phyloP scores from a whole-genome alignment of 92 coral and sea anemone genomes.

The Phymanthus crucifer region DNA sequence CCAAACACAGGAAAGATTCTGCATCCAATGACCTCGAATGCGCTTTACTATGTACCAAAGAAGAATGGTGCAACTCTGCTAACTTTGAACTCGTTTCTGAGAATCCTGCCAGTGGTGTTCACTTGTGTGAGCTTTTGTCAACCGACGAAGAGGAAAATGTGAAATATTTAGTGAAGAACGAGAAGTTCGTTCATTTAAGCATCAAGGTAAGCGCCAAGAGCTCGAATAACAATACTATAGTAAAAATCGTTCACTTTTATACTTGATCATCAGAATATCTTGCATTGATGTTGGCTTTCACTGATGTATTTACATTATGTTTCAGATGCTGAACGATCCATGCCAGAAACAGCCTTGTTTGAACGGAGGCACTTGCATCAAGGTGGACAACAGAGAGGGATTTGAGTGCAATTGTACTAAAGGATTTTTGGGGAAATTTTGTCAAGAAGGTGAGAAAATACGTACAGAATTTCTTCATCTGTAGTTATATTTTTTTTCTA shows the following conservation, averaged over 20 bases:
- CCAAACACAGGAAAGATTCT: not conserved
- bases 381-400: not conserved
- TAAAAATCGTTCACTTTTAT: not conserved
- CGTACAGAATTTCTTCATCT: not conserved
- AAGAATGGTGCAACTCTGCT: not conserved
- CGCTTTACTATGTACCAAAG: not conserved
- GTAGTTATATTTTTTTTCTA: too few species aligned
- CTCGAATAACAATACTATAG: too few species aligned
- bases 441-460: not conserved
- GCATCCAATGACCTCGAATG: not conserved
- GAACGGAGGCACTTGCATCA: not conserved
- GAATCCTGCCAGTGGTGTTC: not conserved
- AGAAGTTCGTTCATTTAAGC: not conserved
- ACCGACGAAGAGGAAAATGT: not conserved
- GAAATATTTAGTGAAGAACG: not conserved
- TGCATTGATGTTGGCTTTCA: too few species aligned
- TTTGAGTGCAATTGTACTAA: not conserved
- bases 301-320: not conserved
- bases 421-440: not conserved
- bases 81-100: not conserved
- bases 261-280: too few species aligned
- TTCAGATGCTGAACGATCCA: not conserved
- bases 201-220: not conserved
- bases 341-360: not conserved
- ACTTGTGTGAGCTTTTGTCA: constrained; percentile 3